phyloP scores from a whole-genome alignment of 2,888 invertebrate species.

The Catocala fraxini region DNA sequence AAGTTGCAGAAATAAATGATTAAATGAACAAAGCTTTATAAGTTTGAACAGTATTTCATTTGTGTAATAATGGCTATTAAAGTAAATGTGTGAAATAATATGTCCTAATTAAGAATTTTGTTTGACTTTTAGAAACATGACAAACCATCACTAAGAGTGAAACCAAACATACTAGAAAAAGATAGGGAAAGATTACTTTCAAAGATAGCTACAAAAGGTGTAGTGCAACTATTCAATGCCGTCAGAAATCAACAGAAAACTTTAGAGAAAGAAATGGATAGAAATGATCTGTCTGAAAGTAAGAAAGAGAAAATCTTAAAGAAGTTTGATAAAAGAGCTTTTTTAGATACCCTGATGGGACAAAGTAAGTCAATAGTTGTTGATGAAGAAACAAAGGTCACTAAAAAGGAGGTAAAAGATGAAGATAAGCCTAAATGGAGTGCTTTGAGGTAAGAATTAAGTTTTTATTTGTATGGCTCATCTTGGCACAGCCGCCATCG shows the following conservation, averaged over 20 bases:
- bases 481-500: too few species aligned
- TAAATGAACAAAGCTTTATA: too few species aligned
- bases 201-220: slow-evolving; percentile 96
- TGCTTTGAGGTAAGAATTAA: slow-evolving; percentile 83
- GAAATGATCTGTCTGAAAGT: slow-evolving; percentile 92
- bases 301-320: slow-evolving; percentile 93
- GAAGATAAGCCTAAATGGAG: slow-evolving; percentile 87
- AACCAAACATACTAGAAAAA: slow-evolving; percentile 92
- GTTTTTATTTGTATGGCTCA: too few species aligned
- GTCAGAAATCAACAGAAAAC: slow-evolving; percentile 95
- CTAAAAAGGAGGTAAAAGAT: slow-evolving; percentile 76
- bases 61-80: too few species aligned
- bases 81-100: too few species aligned
- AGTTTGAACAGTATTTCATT: too few species aligned
- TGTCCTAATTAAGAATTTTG: background rate
- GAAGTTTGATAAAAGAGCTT: slow-evolving; percentile 92
- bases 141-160: slow-evolving; percentile 90
- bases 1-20: too few species aligned
- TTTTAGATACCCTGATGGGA: slow-evolving; percentile 93
- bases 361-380: slow-evolving; percentile 87
- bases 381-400: slow-evolving; percentile 72
- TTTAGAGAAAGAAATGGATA: slow-evolving; percentile 90
- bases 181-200: slow-evolving; percentile 92
- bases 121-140: slow-evolving; percentile 84
- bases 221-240: slow-evolving; percentile 97